Base-by-base conservation (phyloP, 2,888 invertebrate genomes). In the Hemistola chrysoprasaria region DNA sequence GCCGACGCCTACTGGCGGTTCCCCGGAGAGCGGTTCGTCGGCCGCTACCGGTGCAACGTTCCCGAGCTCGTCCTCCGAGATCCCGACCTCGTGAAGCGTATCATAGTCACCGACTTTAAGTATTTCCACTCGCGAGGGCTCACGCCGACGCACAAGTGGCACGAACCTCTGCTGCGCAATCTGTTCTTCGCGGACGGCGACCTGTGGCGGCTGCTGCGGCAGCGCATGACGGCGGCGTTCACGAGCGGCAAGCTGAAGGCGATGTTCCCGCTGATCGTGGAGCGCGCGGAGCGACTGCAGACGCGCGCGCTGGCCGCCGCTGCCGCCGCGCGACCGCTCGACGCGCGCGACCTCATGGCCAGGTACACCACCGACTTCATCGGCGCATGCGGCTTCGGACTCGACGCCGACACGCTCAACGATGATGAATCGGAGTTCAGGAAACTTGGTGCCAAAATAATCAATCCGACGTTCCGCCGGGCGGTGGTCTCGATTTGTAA, bases 311-410 rank as follows among this genome's bases (percentile, higher is more conserved):
- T 60, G 3, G 27, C 25, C 1, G 59, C 65, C 2, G 54, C 68
- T 7, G 43, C 48, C 7, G 35, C 49, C 0, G 63, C 59, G 0
- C 43, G 32, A n/a, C 39, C 62, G 4, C 21, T 75, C 2, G 78
- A 79, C 50, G 76, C 71, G 2, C 64, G 78, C 0, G 80, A 82
- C 37, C 66, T 79, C 11, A 78, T 80, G 80, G 76, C 71, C n/a
- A 68, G 79, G 4, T 79, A 73, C 54, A 80, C 78, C 11, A 80
- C 74, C 6, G 81, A 80, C 49, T 76, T 80, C 49, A 79, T 81
- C 30, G 79, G 81, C 4, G 78, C 79, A 10, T 75, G 74, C 33
- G 80, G 73, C 8, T 79, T 81, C 20, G 81, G 81, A 0, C 66
- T 82, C 24, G 74, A 79, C 28, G 56, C 72, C 0, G 74, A 78